phyloP scores from a whole-genome alignment of 2,797 vertebrate species.

The Helarctos malayanus region DNA sequence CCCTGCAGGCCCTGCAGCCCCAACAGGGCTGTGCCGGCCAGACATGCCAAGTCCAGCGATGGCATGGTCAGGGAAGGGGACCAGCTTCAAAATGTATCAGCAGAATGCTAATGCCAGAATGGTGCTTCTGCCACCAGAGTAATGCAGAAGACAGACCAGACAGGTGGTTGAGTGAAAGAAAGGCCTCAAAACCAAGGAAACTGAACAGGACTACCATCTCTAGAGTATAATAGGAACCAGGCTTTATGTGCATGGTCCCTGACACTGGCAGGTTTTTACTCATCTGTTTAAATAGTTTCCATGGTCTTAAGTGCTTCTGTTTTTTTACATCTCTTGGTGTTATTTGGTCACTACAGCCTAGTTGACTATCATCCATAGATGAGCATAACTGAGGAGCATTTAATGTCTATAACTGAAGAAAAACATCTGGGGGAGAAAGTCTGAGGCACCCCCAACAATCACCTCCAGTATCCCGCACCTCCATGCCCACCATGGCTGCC shows the following conservation, averaged over 20 bases:
- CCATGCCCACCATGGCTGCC: background rate
- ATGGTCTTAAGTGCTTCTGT: background rate
- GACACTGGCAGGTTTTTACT: background rate
- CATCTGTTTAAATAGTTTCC: conserved; percentile 23
- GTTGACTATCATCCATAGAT: background rate
- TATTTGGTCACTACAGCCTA: conserved; percentile 7
- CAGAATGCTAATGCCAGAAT: background rate
- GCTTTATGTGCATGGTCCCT: background rate
- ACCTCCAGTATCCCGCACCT: background rate
- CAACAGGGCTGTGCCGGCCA: background rate
- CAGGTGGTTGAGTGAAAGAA: background rate
- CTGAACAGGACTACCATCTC: background rate
- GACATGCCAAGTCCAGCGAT: background rate
- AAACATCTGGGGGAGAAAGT: background rate
- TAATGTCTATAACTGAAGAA: conserved; percentile 3
- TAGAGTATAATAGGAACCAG: background rate
- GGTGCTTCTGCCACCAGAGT: conserved; percentile 27
- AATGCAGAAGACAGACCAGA: background rate
- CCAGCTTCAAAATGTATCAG: background rate
- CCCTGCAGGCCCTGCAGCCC: background rate
- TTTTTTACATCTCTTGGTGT: background rate
- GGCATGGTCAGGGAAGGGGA: background rate
- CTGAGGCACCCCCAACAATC: background rate
- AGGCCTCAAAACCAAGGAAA: background rate
- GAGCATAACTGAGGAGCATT: background rate